Evolutionary conservation across 1,140 invertebrate genomes (phyloP), one percentile per base, ranked within the genome.

Genomic region (Odontomachus brunneus): DNA sequence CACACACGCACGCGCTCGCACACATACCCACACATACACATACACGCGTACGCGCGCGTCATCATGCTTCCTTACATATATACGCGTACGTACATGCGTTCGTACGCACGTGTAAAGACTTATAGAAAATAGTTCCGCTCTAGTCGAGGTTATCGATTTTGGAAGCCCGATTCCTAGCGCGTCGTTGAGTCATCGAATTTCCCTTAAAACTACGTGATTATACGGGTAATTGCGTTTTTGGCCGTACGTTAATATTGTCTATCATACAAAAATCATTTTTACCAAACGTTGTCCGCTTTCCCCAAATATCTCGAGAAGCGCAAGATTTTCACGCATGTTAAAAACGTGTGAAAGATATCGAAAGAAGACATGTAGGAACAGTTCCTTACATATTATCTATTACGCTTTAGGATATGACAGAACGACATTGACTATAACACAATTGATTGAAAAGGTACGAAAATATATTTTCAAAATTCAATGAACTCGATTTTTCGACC

Each of bases 121-220:
- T 53, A 48, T 89, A 89, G 85, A 89, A 89, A 89, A 89, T 87
- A 87, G 66, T 75, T 57, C 38, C 57, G 5, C 33, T 38, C 59
- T 62, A 29, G 33, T 75, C 22, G 55, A 17, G 51, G 44, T 75
- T 72, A 29, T 60, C 75, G 22, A 83, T 48, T 81, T 83, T 85
- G 86, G 87, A 88, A 88, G 86, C 86, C 86, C 86, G 84, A 51
- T 76, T 26, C 38, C 49, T 74, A 48, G 26, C 67, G 22, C 84
- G 29, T 38, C n/a, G 62, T 53, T 51, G 22, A 53, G 19, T 78
- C 12, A 14, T 69, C 14, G 48, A 78, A 44, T 55, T 78, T 53
- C 14, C 67, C 53, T 24, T 26, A 57, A 69, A 69, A 48, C 22
- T 80, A 69, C 33, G 9, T 17, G 15, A 29, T 78, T 57, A 69